Evolutionary conservation across 2,888 invertebrate genomes (phyloP).

Genomic region (Cylloceria caligata): DNA sequence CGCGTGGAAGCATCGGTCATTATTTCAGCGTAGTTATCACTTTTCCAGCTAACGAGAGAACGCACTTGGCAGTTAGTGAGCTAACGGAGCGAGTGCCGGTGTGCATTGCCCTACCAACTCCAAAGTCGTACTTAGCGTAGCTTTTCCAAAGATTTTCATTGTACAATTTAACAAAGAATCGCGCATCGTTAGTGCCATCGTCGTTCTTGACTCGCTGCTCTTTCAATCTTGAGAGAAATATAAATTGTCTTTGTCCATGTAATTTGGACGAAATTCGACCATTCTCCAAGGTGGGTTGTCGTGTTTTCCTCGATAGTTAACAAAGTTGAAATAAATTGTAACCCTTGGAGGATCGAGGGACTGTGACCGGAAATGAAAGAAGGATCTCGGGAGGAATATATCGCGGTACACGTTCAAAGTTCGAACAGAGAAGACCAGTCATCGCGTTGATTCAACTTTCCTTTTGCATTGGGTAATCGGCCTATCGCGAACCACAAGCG

Average conservation of each 20-base stretch:
- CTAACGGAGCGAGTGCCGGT: conserved; percentile 65
- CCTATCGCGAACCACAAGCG: conserved; percentile 40
- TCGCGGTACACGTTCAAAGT: neutral
- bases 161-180: conserved; percentile 53
- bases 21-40: conserved; percentile 69
- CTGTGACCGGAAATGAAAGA: neutral
- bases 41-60: conserved; percentile 58
- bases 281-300: neutral
- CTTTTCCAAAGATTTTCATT: conserved; percentile 58
- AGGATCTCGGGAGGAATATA: neutral
- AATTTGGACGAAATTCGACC: conserved; percentile 31
- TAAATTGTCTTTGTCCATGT: conserved; percentile 38
- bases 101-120: conserved; percentile 58
- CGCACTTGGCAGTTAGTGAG: conserved; percentile 50
- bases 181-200: conserved; percentile 53
- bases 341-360: neutral
- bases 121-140: neutral
- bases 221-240: conserved; percentile 5
- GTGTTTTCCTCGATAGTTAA: conserved; percentile 2
- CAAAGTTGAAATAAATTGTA: conserved; percentile 12
- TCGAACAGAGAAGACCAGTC: neutral
- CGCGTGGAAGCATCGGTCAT: conserved; percentile 71
- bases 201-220: conserved; percentile 11
- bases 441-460: conserved; percentile 17
- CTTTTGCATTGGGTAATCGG: conserved; percentile 36